A percentile compares a stretch with the other conserved stretches of the same genome.
Evolutionary conservation across 2,113 vertebrate species (phyloP).

Genomic region (Bufo bufo): DNA sequence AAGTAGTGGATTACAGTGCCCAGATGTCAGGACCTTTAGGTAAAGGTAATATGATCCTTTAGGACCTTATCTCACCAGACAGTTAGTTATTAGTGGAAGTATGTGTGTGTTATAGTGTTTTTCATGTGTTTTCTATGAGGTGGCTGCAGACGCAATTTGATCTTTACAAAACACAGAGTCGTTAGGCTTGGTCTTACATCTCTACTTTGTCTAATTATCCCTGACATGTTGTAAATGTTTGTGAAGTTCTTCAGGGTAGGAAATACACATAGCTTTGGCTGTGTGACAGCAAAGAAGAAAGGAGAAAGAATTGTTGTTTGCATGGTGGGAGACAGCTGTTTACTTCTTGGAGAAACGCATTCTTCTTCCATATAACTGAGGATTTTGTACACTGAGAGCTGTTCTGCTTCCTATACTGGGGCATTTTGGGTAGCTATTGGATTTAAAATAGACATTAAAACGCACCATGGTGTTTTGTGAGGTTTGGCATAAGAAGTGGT

Average conservation of each 20-base stretch:
- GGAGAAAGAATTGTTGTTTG: slow-evolving; percentile 50
- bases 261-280: slow-evolving; percentile 63
- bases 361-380: slow-evolving; percentile 61
- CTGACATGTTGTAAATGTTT: slow-evolving; percentile 73
- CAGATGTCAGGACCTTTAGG: background rate
- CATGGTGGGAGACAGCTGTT: slow-evolving; percentile 59
- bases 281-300: slow-evolving; percentile 60
- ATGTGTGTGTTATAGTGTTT: background rate
- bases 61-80: background rate
- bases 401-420: background rate
- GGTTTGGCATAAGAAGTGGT: background rate
- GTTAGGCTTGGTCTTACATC: slow-evolving; percentile 62
- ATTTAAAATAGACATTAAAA: background rate
- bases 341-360: slow-evolving; percentile 59
- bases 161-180: slow-evolving; percentile 62
- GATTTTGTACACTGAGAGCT: slow-evolving; percentile 11
- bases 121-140: slow-evolving; percentile 61
- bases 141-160: slow-evolving; percentile 67
- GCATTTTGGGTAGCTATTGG: background rate
- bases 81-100: background rate
- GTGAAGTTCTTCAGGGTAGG: slow-evolving; percentile 69
- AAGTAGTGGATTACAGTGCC: no score
- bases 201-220: slow-evolving; percentile 75
- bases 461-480: background rate
- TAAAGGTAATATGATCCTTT: background rate